Percentiles rank a stretch among this genome's conserved stretches.
Conservation (phyloP, 2,888 invertebrate species). For the Nomada flava region DNA sequence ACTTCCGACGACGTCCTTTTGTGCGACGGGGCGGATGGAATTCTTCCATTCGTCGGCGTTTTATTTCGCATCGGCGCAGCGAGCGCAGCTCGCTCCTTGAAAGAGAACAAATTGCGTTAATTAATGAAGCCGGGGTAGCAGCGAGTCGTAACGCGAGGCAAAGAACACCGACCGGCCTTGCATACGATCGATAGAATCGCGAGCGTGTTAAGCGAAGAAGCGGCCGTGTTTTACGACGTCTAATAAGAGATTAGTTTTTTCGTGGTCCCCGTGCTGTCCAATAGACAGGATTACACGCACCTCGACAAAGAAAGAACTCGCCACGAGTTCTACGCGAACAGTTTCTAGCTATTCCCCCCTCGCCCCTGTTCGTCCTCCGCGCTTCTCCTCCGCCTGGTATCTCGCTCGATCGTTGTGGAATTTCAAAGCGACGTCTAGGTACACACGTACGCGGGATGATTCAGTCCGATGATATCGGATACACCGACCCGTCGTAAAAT, state of each 20-base stretch:
- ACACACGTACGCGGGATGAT: slow-evolving; percentile 34
- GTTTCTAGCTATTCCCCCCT: slow-evolving; percentile 36
- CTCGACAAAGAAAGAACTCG: slow-evolving; percentile 37
- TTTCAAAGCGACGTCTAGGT: slow-evolving; percentile 50
- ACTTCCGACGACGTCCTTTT: slow-evolving; percentile 5
- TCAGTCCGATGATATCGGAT: slow-evolving; percentile 44
- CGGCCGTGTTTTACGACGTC: slow-evolving; percentile 26
- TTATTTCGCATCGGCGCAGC: slow-evolving; percentile 13
- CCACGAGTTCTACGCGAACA: slow-evolving; percentile 52
- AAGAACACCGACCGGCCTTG: neutral
- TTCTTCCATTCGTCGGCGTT: slow-evolving; percentile 11
- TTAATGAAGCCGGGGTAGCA: slow-evolving; percentile 25
- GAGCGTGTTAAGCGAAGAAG: slow-evolving; percentile 26
- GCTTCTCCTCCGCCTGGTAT: slow-evolving; percentile 20
- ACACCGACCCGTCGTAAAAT: slow-evolving; percentile 34
- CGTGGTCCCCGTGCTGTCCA: slow-evolving; percentile 2
- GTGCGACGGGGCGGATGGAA: neutral
- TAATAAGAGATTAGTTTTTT: slow-evolving; percentile 46
- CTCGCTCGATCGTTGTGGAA: slow-evolving; percentile 34
- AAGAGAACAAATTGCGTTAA: slow-evolving; percentile 42
- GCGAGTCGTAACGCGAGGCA: slow-evolving; percentile 4
- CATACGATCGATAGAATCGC: slow-evolving; percentile 31
- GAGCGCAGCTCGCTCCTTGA: slow-evolving; percentile 6
- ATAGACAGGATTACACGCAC: slow-evolving; percentile 28
- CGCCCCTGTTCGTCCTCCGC: slow-evolving; percentile 19